Evolutionary conservation across 2,888 invertebrate genomes (phyloP), one percentile per base, ranked within the genome.

Genomic region (Ptilodon capucinus): DNA sequence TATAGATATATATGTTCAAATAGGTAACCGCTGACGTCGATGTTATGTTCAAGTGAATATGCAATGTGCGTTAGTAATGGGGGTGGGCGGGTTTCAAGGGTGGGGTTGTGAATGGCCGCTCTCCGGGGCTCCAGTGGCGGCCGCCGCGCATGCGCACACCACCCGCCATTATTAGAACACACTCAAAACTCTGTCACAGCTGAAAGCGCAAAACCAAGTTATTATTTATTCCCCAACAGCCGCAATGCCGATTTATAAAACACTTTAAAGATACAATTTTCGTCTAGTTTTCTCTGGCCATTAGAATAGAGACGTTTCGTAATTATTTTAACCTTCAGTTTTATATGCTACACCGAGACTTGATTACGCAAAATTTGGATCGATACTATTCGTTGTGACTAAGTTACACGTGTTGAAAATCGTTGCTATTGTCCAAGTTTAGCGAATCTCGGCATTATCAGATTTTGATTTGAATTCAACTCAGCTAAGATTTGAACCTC

Each of bases 91-190:
- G 56, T 50, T 47, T 40, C n/a, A 48, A 50, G 47, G 59, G 60
- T 66, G 64, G 72, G 72, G 69, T 72, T 68, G 64, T 76, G 79
- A 80, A 80, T 77, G 78, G 65, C 63, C 60, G 55, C 51, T 55
- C 51, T 46, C 47, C 44, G 62, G 55, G 55, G 52, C 51, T 54
- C 43, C 49, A 51, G 49, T 40, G 46, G 48, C 49, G 57, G 57
- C 41, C 40, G 28, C 47, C 51, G 16, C 39, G 49, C 44, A 36
- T 38, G 35, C 35, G 14, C 38, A 47, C 68, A 46, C 58, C 64
- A 58, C 64, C 66, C 70, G 64, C 64, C 71, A 74, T 72, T 75
- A 77, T 81, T 74, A 72, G 60, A 71, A 52, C 60, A 71, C 67
- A 68, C 62, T 51, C 60, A 68, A 74, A 71, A 66, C 63, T 61